phyloP scores from a whole-genome alignment of 2,888 invertebrate species.

The Phortica okadai region DNA sequence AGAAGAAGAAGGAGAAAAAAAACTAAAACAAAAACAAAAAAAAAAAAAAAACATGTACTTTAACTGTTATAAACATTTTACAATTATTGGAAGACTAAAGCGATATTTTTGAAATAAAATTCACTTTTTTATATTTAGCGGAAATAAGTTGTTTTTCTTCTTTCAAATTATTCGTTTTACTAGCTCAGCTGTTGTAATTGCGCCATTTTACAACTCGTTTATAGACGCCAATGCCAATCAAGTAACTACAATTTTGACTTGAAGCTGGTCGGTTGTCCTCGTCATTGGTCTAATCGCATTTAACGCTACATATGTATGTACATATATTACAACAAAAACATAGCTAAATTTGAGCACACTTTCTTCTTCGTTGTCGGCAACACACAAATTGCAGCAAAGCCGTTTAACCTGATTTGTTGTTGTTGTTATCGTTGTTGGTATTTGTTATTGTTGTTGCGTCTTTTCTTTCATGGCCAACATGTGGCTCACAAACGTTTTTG shows the following conservation, averaged over 20 bases:
- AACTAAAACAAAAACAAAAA: not conserved
- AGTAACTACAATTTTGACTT: no score
- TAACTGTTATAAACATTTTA: conserved; percentile 44
- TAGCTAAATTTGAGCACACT: conserved; percentile 41
- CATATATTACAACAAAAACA: not conserved
- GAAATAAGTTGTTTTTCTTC: not conserved
- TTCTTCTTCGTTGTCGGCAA: conserved; percentile 50
- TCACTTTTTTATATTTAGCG: conserved; percentile 16
- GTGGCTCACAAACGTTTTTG: conserved; percentile 18
- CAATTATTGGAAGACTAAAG: conserved; percentile 52
- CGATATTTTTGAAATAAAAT: conserved; percentile 29
- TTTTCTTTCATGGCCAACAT: conserved; percentile 16
- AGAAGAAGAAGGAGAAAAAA: conserved; percentile 35
- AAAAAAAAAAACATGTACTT: conserved; percentile 19
- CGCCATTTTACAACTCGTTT: not conserved
- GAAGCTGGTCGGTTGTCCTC: not conserved
- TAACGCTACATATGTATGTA: conserved; percentile 31
- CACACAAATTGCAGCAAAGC: conserved; percentile 51
- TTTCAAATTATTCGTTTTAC: not conserved
- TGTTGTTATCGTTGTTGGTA: not conserved
- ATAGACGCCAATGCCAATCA: not conserved
- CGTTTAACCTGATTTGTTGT: conserved; percentile 67
- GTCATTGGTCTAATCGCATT: conserved; percentile 24
- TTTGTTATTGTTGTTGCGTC: not conserved
- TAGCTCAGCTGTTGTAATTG: conserved; percentile 3